A percentile compares a stretch with the other conserved stretches of the same genome.
These are phyloP conservation scores for Oxyura jamaicensis DNA, from an alignment of 2,113 vertebrate genomes.

Conservation along the genomic window DNA sequence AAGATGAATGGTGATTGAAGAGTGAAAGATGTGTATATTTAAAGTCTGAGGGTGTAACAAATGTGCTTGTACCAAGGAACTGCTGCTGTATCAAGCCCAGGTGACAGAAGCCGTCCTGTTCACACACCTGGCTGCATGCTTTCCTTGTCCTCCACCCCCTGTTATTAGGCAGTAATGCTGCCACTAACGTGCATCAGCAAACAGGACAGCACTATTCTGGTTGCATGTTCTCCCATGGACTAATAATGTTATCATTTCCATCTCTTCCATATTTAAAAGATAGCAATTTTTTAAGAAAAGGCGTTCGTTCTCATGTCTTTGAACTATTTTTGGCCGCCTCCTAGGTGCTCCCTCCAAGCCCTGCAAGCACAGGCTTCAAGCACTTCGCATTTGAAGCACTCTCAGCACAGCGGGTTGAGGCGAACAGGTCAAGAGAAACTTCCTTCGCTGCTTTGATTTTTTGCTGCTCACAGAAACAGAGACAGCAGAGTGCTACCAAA, in stretches of 20 bases:
- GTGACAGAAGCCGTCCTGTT: background rate
- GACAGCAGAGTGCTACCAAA: background rate
- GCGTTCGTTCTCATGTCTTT: accelerated
- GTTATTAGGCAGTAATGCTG: accelerated
- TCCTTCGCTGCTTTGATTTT: background rate
- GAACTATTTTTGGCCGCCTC: background rate
- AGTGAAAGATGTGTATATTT: background rate
- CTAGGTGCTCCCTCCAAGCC: background rate
- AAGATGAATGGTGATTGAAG: background rate
- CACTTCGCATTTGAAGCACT: background rate
- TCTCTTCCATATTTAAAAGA: background rate
- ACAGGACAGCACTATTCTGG: background rate
- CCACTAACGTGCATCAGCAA: background rate
- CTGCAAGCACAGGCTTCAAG: background rate
- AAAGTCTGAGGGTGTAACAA: background rate
- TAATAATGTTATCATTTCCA: background rate
- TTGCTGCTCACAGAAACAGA: accelerated
- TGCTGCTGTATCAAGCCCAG: background rate
- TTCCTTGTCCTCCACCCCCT: background rate
- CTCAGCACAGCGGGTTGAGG: background rate
- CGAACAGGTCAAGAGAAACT: background rate
- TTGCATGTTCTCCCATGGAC: background rate
- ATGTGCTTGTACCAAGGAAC: accelerated
- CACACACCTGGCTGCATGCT: background rate
- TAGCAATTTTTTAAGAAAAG: background rate